Base-by-base conservation (phyloP, 53 echinoderm and acorn worm genomes). In the Pentamera pediparva region DNA sequence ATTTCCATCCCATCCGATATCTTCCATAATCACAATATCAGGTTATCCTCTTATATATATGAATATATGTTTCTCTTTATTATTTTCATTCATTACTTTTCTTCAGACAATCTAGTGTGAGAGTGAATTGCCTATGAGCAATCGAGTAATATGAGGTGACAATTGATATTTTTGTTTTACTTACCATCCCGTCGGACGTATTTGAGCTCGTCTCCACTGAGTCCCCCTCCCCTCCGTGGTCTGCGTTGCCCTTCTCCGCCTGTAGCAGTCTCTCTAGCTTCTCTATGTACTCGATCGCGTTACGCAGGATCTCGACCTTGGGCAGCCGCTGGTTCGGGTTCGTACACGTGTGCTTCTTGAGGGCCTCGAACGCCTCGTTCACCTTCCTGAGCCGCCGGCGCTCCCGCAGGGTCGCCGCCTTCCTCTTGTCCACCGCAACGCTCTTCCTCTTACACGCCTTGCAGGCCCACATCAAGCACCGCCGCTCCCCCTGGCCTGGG, bases 241-340 rank as follows among this genome's bases (percentile, higher is more conserved):
- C 94, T 40, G 84, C 81, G 62, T 87, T 87, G 31, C 86, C 87
- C 60, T 94, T 91, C 76, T 98, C 98, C 5, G 91, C 91, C 52
- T 98, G 98, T 41, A 98, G 81, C 77, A 98, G 64, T 57, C 90
- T 71, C 56, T 98, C 98, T 62, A 98, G 45, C 64, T 91, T 98
- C 56, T 91, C 98, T 32, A 98, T 98, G 75, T 98, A 98, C 73
- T 98, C 98, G 43, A 98, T 98, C 69, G 98, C 98, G 76, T 98
- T 98, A 28, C 98, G 37, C 67, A 98, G 78, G 51, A 98, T 92
- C 70, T 89, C 91, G 8, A 91, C 91, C 75, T 98, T 98, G 35
- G 98, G 98, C 55, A 98, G 75, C 52, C 91, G 76, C 78, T 98
- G 98, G 49, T 92, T 92, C 15, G 98, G 91, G 63, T 92, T 92